These are phyloP conservation scores for Vespertilio murinus DNA, from an alignment of 2,797 vertebrate species.

Conservation along the genomic window DNA sequence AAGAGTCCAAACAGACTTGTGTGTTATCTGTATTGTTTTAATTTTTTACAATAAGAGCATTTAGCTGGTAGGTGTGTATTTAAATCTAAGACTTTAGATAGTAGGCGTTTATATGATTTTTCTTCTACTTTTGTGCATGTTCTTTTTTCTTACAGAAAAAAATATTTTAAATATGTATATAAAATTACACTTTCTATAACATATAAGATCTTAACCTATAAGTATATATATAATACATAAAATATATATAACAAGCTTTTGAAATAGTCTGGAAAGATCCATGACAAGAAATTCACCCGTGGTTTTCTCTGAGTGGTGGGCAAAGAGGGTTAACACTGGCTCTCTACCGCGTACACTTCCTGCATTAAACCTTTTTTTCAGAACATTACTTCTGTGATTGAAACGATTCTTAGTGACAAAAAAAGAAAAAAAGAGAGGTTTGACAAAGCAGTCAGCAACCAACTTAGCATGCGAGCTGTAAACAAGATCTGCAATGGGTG, in stretches of 20 bases:
- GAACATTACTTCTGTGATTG: neutral
- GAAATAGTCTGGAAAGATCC: neutral
- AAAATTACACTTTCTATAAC: conserved; percentile 30
- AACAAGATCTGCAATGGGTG: neutral
- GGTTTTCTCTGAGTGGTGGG: neutral
- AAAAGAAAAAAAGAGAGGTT: neutral
- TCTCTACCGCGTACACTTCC: neutral
- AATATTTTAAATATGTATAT: neutral
- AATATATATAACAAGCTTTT: neutral
- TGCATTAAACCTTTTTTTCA: neutral
- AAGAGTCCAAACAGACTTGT: neutral
- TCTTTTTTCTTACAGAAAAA: conserved; percentile 33
- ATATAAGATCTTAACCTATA: neutral
- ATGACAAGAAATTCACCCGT: neutral
- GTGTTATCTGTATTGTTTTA: conserved; percentile 37
- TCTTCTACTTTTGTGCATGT: conserved; percentile 30
- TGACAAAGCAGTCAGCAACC: conserved; percentile 12
- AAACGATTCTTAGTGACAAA: neutral
- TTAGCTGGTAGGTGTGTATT: neutral
- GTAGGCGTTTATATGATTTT: conserved; percentile 14
- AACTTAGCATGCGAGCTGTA: neutral
- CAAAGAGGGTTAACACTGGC: neutral
- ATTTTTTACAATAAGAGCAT: conserved; percentile 56
- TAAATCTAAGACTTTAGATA: neutral
- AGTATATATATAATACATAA: neutral